Evolutionary conservation across 1,140 invertebrate genomes (phyloP).

Genomic region (Popillia japonica): DNA sequence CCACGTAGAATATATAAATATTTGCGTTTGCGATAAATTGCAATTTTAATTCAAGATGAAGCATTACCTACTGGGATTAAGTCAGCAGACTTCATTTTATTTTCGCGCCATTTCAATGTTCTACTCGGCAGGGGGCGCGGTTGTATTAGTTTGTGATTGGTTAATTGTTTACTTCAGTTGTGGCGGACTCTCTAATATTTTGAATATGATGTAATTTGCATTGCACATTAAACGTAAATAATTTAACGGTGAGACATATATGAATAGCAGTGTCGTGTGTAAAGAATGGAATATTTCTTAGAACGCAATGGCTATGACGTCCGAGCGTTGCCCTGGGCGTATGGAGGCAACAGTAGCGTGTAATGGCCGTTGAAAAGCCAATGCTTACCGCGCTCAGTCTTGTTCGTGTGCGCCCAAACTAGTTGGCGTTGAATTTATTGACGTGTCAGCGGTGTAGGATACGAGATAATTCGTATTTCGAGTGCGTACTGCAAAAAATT

Average conservation of each 20-base stretch:
- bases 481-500: slow-evolving; percentile 3
- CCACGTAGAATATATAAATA: neutral
- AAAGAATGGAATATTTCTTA: slow-evolving; percentile 1
- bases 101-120: neutral
- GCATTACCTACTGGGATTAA: no score
- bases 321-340: slow-evolving; percentile 49
- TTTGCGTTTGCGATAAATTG: neutral
- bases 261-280: slow-evolving; percentile 15
- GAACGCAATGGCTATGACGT: neutral
- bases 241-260: neutral
- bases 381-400: slow-evolving; percentile 37
- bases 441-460: slow-evolving; percentile 34
- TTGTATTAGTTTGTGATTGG: slow-evolving; percentile 46
- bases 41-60: neutral
- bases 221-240: slow-evolving; percentile 37
- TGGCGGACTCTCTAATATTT: slow-evolving; percentile 52
- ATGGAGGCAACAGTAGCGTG: slow-evolving; percentile 43
- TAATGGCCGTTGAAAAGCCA: slow-evolving; percentile 42
- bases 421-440: slow-evolving; percentile 39
- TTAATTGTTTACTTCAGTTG: slow-evolving; percentile 50
- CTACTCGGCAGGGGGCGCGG: slow-evolving; percentile 12
- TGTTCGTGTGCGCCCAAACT: slow-evolving; percentile 39
- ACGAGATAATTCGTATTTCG: slow-evolving; percentile 3
- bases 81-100: neutral
- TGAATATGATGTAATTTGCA: slow-evolving; percentile 49